Conservation (phyloP, 1,140 invertebrate genomes). For the Scylla paramamosain region DNA sequence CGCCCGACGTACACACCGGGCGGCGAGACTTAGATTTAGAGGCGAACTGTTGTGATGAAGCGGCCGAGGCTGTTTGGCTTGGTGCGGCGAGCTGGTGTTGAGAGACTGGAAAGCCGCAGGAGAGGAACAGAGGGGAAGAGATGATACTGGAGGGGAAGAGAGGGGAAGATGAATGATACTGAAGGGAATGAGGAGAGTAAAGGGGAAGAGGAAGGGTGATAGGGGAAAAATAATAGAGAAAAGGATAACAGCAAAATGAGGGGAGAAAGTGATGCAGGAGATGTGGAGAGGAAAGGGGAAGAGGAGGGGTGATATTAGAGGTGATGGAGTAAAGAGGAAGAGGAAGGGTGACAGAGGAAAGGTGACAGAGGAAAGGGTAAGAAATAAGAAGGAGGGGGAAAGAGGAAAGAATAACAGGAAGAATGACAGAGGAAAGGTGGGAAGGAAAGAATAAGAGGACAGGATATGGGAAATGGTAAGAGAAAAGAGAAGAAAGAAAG, state of each 20-base stretch:
- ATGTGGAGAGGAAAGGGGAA: not conserved
- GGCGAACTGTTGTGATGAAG: not conserved
- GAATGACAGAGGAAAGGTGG: not conserved
- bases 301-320: not conserved
- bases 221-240: not conserved
- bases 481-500: not conserved
- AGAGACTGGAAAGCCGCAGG: not conserved
- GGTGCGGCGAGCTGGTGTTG: constrained; percentile 31
- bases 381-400: not conserved
- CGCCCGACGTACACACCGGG: not conserved
- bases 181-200: not conserved
- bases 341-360: not conserved
- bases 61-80: not conserved
- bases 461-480: not conserved
- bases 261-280: not conserved
- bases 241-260: not conserved
- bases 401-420: not conserved
- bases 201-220: not conserved
- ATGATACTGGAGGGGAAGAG: not conserved
- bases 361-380: not conserved
- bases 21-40: not conserved
- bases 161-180: not conserved
- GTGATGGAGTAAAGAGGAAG: too few relatives aligned
- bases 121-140: not conserved
- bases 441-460: not conserved